Conservation (phyloP, 1,140 invertebrate genomes). For the Gerris buenoi region DNA sequence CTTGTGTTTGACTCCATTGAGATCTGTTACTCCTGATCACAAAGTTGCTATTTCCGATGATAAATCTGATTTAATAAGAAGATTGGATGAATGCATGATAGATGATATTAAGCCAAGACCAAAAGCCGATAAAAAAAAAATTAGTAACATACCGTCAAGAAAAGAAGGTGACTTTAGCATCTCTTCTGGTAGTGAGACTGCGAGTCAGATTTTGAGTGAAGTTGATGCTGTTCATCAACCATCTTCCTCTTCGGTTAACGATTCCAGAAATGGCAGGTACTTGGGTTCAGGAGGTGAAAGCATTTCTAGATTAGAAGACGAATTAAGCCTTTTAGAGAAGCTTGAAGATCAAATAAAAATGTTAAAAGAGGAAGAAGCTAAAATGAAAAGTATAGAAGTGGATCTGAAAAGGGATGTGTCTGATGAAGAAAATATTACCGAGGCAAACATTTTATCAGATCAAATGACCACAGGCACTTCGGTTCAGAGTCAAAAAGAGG, state of each 20-base stretch:
- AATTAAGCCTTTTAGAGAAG: neutral
- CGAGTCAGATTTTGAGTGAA: no score
- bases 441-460: neutral
- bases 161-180: no score
- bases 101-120: neutral
- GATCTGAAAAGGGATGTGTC: neutral
- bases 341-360: neutral
- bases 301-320: neutral
- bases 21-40: no score
- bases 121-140: neutral
- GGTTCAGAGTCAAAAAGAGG: neutral
- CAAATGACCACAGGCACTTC: neutral
- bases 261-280: no score
- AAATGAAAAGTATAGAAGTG: neutral
- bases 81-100: neutral
- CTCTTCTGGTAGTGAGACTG: no score
- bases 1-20: neutral
- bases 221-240: no score
- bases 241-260: no score
- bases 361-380: neutral
- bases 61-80: neutral
- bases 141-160: no score
- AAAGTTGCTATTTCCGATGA: neutral
- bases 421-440: neutral
- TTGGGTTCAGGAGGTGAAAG: no score